A percentile compares a stretch with the other conserved stretches of the same genome.
Conservation (phyloP, 2,113 vertebrate genomes). For the Narcine bancroftii region DNA sequence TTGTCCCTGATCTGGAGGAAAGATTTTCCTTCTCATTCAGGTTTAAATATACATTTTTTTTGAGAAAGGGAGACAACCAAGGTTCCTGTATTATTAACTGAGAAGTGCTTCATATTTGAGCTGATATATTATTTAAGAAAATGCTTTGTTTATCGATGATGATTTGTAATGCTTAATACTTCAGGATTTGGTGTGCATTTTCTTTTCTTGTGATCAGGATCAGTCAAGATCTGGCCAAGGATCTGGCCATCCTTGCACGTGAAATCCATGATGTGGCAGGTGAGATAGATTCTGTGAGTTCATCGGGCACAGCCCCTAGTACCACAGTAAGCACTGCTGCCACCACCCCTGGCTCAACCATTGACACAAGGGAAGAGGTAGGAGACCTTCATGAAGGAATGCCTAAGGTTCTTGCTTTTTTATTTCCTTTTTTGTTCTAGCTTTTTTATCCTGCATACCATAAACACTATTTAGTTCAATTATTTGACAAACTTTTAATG, state of each 20-base stretch:
- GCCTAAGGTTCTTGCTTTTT: conserved; percentile 84
- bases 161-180: conserved; percentile 64
- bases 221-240: conserved; percentile 89
- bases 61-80: neutral
- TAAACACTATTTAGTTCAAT: conserved; percentile 30
- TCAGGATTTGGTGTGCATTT: conserved; percentile 48
- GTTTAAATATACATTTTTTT: neutral
- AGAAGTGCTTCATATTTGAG: neutral
- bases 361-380: conserved; percentile 99
- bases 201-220: conserved; percentile 66
- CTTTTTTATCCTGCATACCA: conserved; percentile 55
- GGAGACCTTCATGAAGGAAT: conserved; percentile 81
- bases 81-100: neutral
- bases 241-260: conserved; percentile 90
- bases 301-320: conserved; percentile 94
- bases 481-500: neutral
- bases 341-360: conserved; percentile 97
- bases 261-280: conserved; percentile 99
- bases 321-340: conserved; percentile 98
- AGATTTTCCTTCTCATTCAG: neutral
- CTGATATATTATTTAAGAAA: neutral
- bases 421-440: conserved; percentile 69
- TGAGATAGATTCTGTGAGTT: conserved; percentile 97
- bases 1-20: neutral
- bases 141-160: neutral